Conservation (phyloP, 1,140 invertebrate genomes). For the Nephila pilipes region DNA sequence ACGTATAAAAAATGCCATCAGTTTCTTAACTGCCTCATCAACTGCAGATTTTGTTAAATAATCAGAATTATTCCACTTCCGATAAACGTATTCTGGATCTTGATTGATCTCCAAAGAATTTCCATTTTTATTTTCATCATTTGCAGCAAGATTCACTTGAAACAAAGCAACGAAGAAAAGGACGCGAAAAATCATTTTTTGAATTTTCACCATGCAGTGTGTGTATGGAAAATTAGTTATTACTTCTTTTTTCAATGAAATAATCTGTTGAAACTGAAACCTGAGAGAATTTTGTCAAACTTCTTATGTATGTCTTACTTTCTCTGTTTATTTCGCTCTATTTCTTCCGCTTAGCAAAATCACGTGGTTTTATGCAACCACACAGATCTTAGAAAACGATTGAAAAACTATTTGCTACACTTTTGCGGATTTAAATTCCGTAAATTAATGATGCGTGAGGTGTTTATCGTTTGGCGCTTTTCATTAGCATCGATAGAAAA, state of each 20-base stretch:
- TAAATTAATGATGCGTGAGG: slow-evolving; percentile 4
- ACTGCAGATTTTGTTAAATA: neutral
- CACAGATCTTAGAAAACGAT: slow-evolving; percentile 40
- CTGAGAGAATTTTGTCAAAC: neutral
- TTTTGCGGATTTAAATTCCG: slow-evolving; percentile 9
- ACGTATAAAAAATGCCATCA: slow-evolving; percentile 59
- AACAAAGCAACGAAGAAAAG: slow-evolving; percentile 8
- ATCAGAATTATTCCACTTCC: slow-evolving; percentile 50
- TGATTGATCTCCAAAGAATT: slow-evolving; percentile 43
- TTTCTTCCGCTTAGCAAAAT: neutral
- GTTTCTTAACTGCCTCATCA: slow-evolving; percentile 50
- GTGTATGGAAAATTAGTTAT: neutral
- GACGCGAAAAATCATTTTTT: neutral
- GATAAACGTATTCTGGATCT: slow-evolving; percentile 24
- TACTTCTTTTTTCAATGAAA: slow-evolving; percentile 4
- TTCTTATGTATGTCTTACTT: slow-evolving; percentile 8
- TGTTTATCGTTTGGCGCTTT: neutral
- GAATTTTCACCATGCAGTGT: neutral
- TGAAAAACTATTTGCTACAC: slow-evolving; percentile 7
- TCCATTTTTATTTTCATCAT: neutral
- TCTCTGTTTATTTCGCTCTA: slow-evolving; percentile 26
- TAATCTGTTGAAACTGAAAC: slow-evolving; percentile 40
- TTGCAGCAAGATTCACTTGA: neutral
- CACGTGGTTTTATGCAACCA: slow-evolving; percentile 20
- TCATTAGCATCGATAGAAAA: neutral